Base-by-base conservation (phyloP, 2,113 vertebrate genomes). In the Stomatorhinus ivindoensis region DNA sequence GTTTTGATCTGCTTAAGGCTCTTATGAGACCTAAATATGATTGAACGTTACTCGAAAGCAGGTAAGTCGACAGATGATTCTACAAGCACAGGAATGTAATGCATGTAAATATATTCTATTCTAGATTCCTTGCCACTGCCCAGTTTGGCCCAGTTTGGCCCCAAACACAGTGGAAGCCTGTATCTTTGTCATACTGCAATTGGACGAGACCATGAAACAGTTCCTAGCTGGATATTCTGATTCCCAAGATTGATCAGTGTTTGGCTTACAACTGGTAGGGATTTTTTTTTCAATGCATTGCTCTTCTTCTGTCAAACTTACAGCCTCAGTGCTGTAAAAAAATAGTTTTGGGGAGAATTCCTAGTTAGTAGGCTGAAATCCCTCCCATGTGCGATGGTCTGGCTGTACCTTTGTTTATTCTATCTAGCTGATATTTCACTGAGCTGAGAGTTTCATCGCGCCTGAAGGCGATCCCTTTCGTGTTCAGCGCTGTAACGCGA, bases 401-500 rank as follows among this genome's bases (percentile, higher is more conserved):
- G 44, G n/a, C 9, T 4, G 9, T 8, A 27, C 87, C 44, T 88
- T 86, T 31, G n/a, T 88, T 55, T 15, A 84, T 84, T 24, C 55
- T 10, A 11, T 48, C 44, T 55, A 24, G 19, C 42, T 89, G 5
- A 61, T 48, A n/a, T 31, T 84, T 65, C 87, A 89, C 48, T 10
- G 1, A 87, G 86, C 19, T 84, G 85, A 80, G 86, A 88, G 88
- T 84, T 88, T 91, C 91, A 83, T 69, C 48, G 24, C 27, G 17
- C 90, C 84, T 91, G 89, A 27, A 10, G 1, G 87, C 88, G 88
- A 42, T 58, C 44, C 69, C 91, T 55, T 90, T 90, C 69, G 2
- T 35, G 48, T 58, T 65, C 91, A 87, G 87, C 0, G 91, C 91
- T 87, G 89, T 90, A 87, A 91, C 88, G 91, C 90, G 88, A 89